Evolutionary conservation across 2,888 invertebrate genomes (phyloP).

Genomic region (Galerucella nymphaeae): DNA sequence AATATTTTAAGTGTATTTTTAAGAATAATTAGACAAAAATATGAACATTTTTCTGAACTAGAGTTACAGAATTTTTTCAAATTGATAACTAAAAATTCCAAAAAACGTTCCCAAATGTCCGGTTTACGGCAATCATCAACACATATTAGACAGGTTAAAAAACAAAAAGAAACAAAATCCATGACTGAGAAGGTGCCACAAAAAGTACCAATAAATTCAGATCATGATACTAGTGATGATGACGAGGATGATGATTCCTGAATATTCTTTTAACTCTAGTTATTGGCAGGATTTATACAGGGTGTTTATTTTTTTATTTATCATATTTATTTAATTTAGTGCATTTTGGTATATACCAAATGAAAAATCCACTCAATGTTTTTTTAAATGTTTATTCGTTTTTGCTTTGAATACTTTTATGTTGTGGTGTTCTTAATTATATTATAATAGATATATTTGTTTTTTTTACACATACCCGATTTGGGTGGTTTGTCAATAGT

Average conservation of each 20-base stretch:
- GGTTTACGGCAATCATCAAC: background rate
- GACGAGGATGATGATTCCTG: too few relatives aligned
- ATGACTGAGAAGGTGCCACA: too few relatives aligned
- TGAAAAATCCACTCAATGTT: background rate
- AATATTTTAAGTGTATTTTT: background rate
- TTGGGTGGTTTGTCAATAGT: background rate
- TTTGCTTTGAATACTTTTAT: background rate
- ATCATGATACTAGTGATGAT: background rate
- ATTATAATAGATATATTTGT: background rate
- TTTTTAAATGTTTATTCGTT: too few relatives aligned
- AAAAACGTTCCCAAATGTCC: constrained; percentile 1
- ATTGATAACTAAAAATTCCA: background rate
- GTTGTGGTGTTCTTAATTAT: background rate
- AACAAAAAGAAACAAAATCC: too few relatives aligned
- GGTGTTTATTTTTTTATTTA: too few relatives aligned
- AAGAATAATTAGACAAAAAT: background rate
- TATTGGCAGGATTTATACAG: too few relatives aligned
- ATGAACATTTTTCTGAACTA: background rate
- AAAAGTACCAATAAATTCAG: too few relatives aligned
- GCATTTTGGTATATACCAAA: too few relatives aligned
- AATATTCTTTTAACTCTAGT: too few relatives aligned
- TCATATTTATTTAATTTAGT: too few relatives aligned
- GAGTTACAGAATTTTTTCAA: background rate
- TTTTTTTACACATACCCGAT: background rate
- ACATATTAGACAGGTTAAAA: background rate